Base-by-base conservation (phyloP, 1,140 invertebrate species). In the Nebria ingens region DNA sequence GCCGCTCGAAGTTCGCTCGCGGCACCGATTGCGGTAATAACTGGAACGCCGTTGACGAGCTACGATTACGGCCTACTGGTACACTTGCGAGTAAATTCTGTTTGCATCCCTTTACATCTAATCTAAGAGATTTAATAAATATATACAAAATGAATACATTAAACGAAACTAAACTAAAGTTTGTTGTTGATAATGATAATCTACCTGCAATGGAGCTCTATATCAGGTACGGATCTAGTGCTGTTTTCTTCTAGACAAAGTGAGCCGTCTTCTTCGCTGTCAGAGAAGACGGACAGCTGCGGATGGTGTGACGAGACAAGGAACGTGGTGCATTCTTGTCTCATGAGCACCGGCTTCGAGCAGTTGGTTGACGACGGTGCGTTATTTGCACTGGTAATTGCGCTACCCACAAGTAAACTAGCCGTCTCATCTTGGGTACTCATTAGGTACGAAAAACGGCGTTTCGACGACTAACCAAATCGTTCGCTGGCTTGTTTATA, bases 141-240 rank as follows among this genome's bases (percentile, higher is more conserved):
- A 29, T 6, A 29, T 29, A 29, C 4, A 29, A 29, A 6, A 29
- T 29, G 25, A 29, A 29, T 29, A 29, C 4, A 29, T 6, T n/a
- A n/a, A n/a, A n/a, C n/a, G n/a, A n/a, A n/a, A n/a, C n/a, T n/a
- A n/a, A n/a, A n/a, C n/a, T n/a, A n/a, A n/a, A n/a, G n/a, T n/a
- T n/a, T n/a, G n/a, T n/a, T 34, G 25, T 6, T 34, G 25, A 34
- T 9, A n/a, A 9, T 9, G n/a, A 34, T 34, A 45, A 45, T 57
- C 58, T 57, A 75, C 61, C 83, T 74, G 70, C 87, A 89, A 71
- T 92, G 87, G 54, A 92, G 74, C 73, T 92, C 89, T 63, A 93
- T 89, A 68, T 93, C 89, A 13, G 90, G 90, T 59, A 93, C 89
- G 58, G 86, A 90, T 65, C 87, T 79, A 11, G 87, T 82, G n/a